Evolutionary conservation across 2,113 vertebrate species (phyloP), one percentile per base, ranked within the genome.

Genomic region (Calidris pygmaea): DNA sequence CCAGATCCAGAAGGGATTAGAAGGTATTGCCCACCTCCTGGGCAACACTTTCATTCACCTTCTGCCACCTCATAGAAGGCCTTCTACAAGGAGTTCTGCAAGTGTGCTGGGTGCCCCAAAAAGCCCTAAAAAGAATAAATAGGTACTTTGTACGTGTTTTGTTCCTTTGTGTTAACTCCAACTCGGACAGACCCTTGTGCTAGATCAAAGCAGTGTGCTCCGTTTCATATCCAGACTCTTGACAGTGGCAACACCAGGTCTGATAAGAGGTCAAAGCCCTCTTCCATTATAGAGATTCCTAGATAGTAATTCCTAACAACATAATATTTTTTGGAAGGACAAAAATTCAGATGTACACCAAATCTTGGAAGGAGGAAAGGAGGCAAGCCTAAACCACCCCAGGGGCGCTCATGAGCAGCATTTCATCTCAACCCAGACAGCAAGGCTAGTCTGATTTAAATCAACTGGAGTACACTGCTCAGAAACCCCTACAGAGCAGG

Each of bases 91-190:
- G 17, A 74, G 8, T 21, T 80, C 59, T 50, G 10, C 37, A 45
- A 43, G 21, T 27, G 26, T 14, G 4, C 4, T 16, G 22, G 3
- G 12, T 43, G 16, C 1, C 24, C 17, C 15, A 6, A 55, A 17
- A 55, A 30, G 3, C 50, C 24, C 14, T 52, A 53, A 29, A 53
- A 2, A 22, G 3, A 67, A 35, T 6, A 65, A 62, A 7, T 3
- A 30, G 10, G 5, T 11, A 6, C 2, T 43, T 34, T 8, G 14
- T 20, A 12, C 3, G 0, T 15, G 4, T 0, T 37, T 7, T 16
- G 5, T 0, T 58, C 34, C 11, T 43, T 56, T 35, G 39, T 52
- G 18, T 12, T 48, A 30, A 35, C 26, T 35, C 45, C 14, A 18
- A 4, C 17, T 47, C 37, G 7, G 12, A 30, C 27, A 43, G 65